Evolutionary conservation across 2,888 invertebrate species (phyloP).

Genomic region (Nowickia ferox): DNA sequence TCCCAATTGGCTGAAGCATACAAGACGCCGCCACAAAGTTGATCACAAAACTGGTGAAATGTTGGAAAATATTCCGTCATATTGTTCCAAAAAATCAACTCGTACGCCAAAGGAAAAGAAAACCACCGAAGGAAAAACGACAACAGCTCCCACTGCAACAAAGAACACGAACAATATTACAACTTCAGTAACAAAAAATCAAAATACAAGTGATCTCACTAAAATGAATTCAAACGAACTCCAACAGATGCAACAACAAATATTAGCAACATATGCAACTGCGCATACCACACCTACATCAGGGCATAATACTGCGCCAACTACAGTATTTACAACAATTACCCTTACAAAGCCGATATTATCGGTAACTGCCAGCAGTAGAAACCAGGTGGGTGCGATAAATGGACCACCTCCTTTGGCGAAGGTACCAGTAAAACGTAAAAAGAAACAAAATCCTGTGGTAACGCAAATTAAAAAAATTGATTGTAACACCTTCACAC

Average conservation of each 20-base stretch:
- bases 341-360: conserved; percentile 37
- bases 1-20: conserved; percentile 86
- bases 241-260: conserved; percentile 25
- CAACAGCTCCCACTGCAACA: background rate
- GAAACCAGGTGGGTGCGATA: background rate
- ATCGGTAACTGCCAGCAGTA: conserved; percentile 29
- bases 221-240: conserved; percentile 65
- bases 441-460: conserved; percentile 58
- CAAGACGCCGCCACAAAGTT: conserved; percentile 85
- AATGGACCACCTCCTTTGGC: conserved; percentile 63
- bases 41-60: conserved; percentile 83
- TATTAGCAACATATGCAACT: conserved; percentile 46
- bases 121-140: conserved; percentile 73
- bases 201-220: conserved; percentile 64
- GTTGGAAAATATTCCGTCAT: conserved; percentile 82
- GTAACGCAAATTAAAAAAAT: conserved; percentile 36
- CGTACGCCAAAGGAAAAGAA: conserved; percentile 70
- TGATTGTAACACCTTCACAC: background rate
- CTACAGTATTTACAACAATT: conserved; percentile 43
- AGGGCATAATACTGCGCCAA: conserved; percentile 28
- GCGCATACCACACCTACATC: conserved; percentile 43
- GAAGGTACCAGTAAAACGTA: conserved; percentile 66
- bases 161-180: conserved; percentile 23
- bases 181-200: conserved; percentile 30
- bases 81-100: conserved; percentile 81